A percentile compares a stretch with the other conserved stretches of the same genome.
Evolutionary conservation across 2,797 vertebrate species (phyloP).

Genomic region (Brotula barbata): DNA sequence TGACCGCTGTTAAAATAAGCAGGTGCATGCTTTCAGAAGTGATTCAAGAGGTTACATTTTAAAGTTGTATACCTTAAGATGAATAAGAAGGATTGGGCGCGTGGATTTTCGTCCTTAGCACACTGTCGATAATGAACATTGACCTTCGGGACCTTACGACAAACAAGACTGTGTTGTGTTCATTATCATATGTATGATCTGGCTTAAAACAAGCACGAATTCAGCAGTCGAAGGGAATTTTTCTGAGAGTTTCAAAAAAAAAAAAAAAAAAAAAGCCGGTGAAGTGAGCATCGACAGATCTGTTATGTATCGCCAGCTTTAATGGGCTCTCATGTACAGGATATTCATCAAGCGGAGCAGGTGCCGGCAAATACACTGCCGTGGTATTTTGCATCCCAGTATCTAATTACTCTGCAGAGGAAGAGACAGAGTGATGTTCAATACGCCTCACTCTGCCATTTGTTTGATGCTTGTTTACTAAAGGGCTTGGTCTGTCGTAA

Average conservation of each 20-base stretch:
- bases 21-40: neutral
- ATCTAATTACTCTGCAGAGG: conserved; percentile 71
- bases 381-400: conserved; percentile 54
- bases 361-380: conserved; percentile 66
- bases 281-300: conserved; percentile 57
- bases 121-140: conserved; percentile 10
- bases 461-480: conserved; percentile 67
- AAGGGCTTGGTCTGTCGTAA: conserved; percentile 63
- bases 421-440: conserved; percentile 51
- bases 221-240: conserved; percentile 5
- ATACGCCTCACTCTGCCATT: conserved; percentile 56
- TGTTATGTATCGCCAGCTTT: conserved; percentile 55
- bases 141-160: conserved; percentile 12
- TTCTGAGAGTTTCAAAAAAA: conserved; percentile 23
- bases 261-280: conserved; percentile 29
- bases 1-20: neutral
- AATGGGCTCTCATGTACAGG: conserved; percentile 63
- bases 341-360: conserved; percentile 67
- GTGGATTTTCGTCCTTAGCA: conserved; percentile 5
- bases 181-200: conserved; percentile 31
- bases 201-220: conserved; percentile 19
- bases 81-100: too few species aligned
- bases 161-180: conserved; percentile 2
- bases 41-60: too few species aligned
- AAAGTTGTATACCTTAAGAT: too few species aligned